Conservation (phyloP, 2,113 vertebrate genomes). For the Hystrix cristata region DNA sequence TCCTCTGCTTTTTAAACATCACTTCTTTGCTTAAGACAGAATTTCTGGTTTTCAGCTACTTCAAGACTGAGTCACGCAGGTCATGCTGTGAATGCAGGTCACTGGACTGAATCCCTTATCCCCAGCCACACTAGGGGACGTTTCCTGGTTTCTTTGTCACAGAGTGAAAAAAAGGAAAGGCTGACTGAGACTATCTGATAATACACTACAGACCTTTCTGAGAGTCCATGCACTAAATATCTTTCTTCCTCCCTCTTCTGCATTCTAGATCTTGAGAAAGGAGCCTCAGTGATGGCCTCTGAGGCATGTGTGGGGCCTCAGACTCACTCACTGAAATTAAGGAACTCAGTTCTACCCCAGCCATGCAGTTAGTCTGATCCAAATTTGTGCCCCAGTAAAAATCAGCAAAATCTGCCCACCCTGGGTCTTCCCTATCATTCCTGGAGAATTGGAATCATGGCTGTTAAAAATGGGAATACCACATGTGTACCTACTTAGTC, state of each 20-base stretch:
- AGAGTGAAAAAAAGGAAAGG: not conserved
- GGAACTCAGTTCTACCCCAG: not conserved
- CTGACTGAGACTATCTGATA: not conserved
- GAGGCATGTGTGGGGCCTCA: not conserved
- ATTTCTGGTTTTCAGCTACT: not conserved
- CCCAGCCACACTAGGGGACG: not conserved
- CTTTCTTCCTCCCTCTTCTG: not conserved
- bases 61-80: not conserved
- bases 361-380: not conserved
- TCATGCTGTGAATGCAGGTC: not conserved
- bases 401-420: not conserved
- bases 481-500: not conserved
- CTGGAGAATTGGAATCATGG: not conserved
- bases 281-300: not conserved
- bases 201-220: not conserved
- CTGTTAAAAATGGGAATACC: not conserved
- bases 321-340: not conserved
- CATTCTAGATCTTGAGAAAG: not conserved
- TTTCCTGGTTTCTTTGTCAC: not conserved
- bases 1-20: not conserved
- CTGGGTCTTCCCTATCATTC: not conserved
- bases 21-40: not conserved
- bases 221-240: not conserved
- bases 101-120: not conserved
- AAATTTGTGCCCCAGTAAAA: not conserved